Percentiles rank a stretch among this genome's conserved stretches.
Evolutionary conservation across 2,888 invertebrate species (phyloP).

Genomic region (Lumbricus terrestris): DNA sequence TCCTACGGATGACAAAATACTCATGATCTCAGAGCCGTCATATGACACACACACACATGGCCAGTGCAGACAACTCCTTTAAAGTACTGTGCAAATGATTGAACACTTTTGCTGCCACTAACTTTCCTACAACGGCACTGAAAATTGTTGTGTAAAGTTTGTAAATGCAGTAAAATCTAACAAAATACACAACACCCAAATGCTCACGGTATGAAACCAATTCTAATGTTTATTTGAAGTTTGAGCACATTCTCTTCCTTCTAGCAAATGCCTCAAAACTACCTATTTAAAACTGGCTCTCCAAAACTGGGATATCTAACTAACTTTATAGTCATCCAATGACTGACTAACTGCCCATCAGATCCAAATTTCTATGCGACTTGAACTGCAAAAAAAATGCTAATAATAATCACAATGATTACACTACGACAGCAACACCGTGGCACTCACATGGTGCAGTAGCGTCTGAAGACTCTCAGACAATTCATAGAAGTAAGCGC

Average conservation of each 20-base stretch:
- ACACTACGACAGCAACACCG: neutral
- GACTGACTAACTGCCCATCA: no score
- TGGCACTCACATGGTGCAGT: conserved; percentile 77
- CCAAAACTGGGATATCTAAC: no score
- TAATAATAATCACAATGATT: no score
- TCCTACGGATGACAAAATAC: neutral
- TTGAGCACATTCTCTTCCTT: no score
- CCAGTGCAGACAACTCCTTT: neutral
- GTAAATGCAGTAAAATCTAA: neutral
- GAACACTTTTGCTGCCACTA: neutral
- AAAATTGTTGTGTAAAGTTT: neutral
- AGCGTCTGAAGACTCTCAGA: conserved; percentile 93
- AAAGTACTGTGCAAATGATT: neutral
- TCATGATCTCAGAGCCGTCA: neutral
- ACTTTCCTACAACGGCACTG: neutral
- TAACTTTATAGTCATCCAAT: no score
- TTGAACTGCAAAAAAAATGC: no score
- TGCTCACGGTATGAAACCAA: neutral
- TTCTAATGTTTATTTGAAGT: no score
- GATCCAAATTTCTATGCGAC: no score
- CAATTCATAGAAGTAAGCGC: conserved; percentile 96
- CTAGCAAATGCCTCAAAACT: no score
- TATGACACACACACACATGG: neutral
- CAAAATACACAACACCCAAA: neutral
- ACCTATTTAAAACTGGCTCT: no score